Evolutionary conservation across 1,140 invertebrate genomes (phyloP).

Genomic region (Scaptomyza pallida): DNA sequence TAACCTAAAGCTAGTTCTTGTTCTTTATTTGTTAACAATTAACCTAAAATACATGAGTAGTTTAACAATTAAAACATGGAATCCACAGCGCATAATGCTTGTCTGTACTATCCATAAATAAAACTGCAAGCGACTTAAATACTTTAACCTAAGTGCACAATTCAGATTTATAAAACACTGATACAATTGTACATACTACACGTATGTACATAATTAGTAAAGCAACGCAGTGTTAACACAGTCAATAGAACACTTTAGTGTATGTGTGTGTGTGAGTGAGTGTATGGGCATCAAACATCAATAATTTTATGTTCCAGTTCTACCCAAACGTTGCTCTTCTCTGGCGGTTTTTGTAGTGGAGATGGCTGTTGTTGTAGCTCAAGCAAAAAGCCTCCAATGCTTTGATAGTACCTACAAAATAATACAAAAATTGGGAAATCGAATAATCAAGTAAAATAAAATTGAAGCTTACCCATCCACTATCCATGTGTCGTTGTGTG

Average conservation of each 20-base stretch:
- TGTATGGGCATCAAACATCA: slow-evolving; percentile 59
- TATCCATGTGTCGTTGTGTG: slow-evolving; percentile 95
- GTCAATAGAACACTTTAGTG: slow-evolving; percentile 69
- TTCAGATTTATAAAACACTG: slow-evolving; percentile 47
- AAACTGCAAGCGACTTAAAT: slow-evolving; percentile 39
- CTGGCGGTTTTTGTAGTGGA: slow-evolving; percentile 74
- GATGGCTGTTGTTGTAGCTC: slow-evolving; percentile 78
- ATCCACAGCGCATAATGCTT: slow-evolving; percentile 17
- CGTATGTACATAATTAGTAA: slow-evolving; percentile 36
- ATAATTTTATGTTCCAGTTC: slow-evolving; percentile 74
- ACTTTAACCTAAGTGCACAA: slow-evolving; percentile 36
- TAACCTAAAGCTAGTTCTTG: slow-evolving; percentile 31
- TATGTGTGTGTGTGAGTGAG: slow-evolving; percentile 18
- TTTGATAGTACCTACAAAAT: slow-evolving; percentile 87
- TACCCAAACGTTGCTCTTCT: slow-evolving; percentile 79
- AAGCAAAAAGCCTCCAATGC: slow-evolving; percentile 85
- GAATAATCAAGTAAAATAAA: background rate
- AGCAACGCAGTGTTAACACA: slow-evolving; percentile 75
- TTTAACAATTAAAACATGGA: slow-evolving; percentile 54
- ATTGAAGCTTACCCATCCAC: slow-evolving; percentile 72
- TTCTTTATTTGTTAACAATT: slow-evolving; percentile 41
- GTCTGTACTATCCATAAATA: slow-evolving; percentile 20
- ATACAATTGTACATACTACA: slow-evolving; percentile 17
- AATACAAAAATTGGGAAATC: slow-evolving; percentile 17
- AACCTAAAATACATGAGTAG: slow-evolving; percentile 33